Evolutionary conservation across 2,113 vertebrate genomes (phyloP), one percentile per base, ranked within the genome.

Genomic region (Embiotoca jacksoni): DNA sequence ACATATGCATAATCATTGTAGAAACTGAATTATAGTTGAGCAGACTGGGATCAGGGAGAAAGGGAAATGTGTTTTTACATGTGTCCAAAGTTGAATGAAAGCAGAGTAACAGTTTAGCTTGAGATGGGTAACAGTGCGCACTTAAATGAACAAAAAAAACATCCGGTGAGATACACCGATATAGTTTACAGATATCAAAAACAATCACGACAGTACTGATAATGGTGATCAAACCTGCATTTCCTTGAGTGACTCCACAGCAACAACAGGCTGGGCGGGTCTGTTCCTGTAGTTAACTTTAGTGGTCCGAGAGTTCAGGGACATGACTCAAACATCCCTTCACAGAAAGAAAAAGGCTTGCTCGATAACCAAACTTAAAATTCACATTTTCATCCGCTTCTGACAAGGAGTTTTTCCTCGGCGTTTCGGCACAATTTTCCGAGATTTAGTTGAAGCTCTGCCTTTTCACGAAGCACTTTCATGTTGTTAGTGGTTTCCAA

Each of bases 401-500:
- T 7, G 8, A 0, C 6, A 1, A 14, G 7, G 3, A 3, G 2
- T 6, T 36, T 15, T 9, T 50, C 3, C 37, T 39, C 1, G 6
- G 11, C 30, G 5, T 2, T 32, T 32, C 3, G 8, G 7, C 4
- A 14, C 0, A 35, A 1, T 30, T 41, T 60, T 30, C 10, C 6
- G 33, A 53, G 39, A 56, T 68, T 69, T 52, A 5, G 6, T 16
- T 15, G 7, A 16, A n/a, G 14, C 39, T 15, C 1, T 13, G 3
- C 15, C 3, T 47, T 7, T 44, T 16, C 1, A 0, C 1, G 0
- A 50, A 64, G 35, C 16, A 44, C 36, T 36, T 30, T 50, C 6
- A 0, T 91, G 88, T 92, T 94, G 92, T 90, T 82, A 11, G 55
- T 65, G 10, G 94, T 94, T 89, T 75, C 89, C 89, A 80, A 50